Evolutionary conservation across 2,113 vertebrate genomes (phyloP).

Genomic region (Australoheros scitulus): DNA sequence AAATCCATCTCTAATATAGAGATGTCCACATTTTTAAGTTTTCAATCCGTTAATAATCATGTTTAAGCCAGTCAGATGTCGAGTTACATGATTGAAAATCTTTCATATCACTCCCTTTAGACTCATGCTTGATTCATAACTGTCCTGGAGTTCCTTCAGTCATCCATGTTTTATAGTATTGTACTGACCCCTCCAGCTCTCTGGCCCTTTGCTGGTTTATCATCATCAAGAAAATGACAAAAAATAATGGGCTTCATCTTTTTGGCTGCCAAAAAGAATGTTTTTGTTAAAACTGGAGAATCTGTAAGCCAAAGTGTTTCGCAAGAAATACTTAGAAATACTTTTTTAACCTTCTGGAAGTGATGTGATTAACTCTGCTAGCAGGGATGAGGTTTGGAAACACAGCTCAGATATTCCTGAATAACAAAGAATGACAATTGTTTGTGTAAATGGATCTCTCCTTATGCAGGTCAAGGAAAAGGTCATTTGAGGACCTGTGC

Average conservation of each 20-base stretch:
- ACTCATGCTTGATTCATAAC: neutral
- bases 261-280: neutral
- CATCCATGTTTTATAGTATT: too few species aligned
- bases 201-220: neutral
- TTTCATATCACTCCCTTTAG: neutral
- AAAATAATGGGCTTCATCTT: neutral
- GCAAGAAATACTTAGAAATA: neutral
- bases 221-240: neutral
- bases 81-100: neutral
- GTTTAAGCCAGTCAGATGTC: neutral
- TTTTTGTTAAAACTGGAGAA: neutral
- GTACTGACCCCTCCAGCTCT: too few species aligned
- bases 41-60: neutral
- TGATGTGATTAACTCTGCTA: neutral
- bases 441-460: neutral
- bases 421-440: neutral
- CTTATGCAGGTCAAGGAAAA: neutral
- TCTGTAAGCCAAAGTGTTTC: neutral
- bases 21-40: neutral
- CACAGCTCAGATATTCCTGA: neutral
- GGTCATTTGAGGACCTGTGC: neutral
- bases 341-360: neutral
- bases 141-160: too few species aligned
- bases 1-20: neutral
- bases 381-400: neutral